Evolutionary conservation across 2,113 vertebrate species (phyloP).

Genomic region (Himantopus leucocephalus): DNA sequence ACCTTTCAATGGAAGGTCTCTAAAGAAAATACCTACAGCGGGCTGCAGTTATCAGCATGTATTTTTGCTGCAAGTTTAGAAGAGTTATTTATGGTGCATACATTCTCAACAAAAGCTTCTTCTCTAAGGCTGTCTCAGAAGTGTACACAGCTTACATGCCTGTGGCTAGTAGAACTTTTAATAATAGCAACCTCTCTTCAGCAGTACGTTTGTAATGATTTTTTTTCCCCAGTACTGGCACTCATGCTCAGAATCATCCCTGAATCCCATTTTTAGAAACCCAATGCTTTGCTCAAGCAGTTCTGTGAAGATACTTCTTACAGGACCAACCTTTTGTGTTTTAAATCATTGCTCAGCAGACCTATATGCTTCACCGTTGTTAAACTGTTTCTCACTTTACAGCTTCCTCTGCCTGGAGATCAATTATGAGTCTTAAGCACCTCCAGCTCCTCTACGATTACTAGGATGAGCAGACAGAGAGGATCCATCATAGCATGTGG

Average conservation of each 20-base stretch:
- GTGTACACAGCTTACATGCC: background rate
- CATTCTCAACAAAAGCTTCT: background rate
- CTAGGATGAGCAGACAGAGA: background rate
- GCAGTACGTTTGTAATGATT: background rate
- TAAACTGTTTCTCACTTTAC: background rate
- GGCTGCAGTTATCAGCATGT: background rate
- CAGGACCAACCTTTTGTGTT: background rate
- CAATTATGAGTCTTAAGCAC: background rate
- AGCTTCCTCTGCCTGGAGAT: background rate
- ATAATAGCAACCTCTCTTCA: background rate
- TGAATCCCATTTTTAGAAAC: background rate
- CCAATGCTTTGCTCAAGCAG: background rate
- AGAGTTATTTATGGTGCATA: background rate
- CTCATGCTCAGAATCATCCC: background rate
- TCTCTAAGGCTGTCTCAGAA: background rate
- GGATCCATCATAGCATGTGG: background rate
- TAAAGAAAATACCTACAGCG: background rate
- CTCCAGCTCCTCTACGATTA: background rate
- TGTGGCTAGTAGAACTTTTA: background rate
- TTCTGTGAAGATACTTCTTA: background rate
- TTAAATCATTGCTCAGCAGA: background rate
- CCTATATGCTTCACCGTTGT: background rate
- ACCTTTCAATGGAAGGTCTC: background rate
- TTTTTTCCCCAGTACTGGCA: background rate
- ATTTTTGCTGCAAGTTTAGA: background rate